Conservation (phyloP, 2,113 vertebrate species). For the Hemichromis elongatus region DNA sequence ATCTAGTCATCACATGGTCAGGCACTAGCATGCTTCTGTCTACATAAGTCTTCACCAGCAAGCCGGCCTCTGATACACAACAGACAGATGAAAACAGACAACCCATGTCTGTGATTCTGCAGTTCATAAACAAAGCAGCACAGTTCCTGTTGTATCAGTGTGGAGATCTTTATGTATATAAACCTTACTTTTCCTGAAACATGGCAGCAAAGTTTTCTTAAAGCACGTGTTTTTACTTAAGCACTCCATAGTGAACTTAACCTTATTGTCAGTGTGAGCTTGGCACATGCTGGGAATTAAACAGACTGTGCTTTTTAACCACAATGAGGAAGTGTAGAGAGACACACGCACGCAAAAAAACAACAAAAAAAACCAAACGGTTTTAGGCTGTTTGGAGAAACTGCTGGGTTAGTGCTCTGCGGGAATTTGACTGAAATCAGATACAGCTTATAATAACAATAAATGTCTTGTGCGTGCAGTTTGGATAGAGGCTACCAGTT, state of each 20-base stretch:
- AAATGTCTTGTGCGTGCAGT: not conserved
- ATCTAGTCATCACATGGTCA: conserved; percentile 84
- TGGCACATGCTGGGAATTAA: not conserved
- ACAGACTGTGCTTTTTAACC: not conserved
- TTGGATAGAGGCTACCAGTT: not conserved
- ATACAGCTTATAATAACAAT: not conserved
- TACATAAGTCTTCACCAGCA: conserved; percentile 82
- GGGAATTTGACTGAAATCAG: not conserved
- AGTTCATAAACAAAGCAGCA: not conserved
- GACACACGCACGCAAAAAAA: not conserved
- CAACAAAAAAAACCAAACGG: not conserved
- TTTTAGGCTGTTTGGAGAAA: not conserved
- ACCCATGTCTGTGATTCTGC: not conserved
- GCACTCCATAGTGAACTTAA: not conserved
- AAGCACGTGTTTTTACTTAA: conserved; percentile 11
- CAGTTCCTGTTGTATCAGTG: not conserved
- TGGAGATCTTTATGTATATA: too few relatives aligned
- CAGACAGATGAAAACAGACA: not conserved
- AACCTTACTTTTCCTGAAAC: not conserved
- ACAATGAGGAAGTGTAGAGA: not conserved
- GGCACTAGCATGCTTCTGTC: conserved; percentile 86
- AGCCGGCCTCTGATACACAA: conserved; percentile 78
- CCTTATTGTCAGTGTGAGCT: not conserved
- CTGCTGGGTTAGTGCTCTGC: not conserved
- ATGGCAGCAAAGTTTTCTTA: not conserved